Conservation (phyloP, 1,140 invertebrate species). For the Zophobas atratus region DNA sequence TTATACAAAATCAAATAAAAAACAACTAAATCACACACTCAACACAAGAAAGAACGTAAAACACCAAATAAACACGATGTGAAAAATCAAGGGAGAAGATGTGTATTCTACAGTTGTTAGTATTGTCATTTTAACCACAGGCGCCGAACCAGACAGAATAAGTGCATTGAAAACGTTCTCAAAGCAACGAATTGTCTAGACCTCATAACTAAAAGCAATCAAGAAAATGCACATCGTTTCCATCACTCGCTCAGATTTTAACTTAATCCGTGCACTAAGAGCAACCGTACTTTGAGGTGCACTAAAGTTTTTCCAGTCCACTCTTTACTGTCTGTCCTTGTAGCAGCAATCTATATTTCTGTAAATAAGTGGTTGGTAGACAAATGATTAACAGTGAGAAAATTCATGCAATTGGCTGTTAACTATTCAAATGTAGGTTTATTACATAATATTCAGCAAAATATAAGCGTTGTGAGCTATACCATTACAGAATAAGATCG, state of each 20-base stretch:
- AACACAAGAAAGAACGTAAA: constrained; percentile 35
- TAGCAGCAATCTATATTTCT: constrained; percentile 30
- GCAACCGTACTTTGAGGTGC: constrained; percentile 6
- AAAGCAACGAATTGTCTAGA: constrained; percentile 23
- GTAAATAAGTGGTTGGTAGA: constrained; percentile 36
- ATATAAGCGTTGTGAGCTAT: constrained; percentile 22
- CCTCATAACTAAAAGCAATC: constrained; percentile 11
- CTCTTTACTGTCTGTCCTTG: constrained; percentile 30
- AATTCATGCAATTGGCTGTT: constrained; percentile 16
- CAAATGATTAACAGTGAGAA: constrained; percentile 1
- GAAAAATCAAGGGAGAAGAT: constrained; percentile 17
- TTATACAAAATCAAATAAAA: constrained; percentile 28
- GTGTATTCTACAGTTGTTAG: constrained; percentile 18
- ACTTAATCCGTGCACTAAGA: constrained; percentile 5
- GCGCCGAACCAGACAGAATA: constrained; percentile 40
- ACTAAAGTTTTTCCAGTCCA: constrained; percentile 36
- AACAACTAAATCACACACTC: constrained; percentile 30
- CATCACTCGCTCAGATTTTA: constrained; percentile 23
- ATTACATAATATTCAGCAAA: constrained; percentile 8
- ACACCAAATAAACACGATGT: constrained; percentile 14
- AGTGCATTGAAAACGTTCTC: constrained; percentile 20
- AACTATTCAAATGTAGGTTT: constrained; percentile 4
- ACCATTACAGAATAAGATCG: constrained; percentile 14
- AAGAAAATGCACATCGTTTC: constrained; percentile 26
- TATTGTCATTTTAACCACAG: constrained; percentile 25